Base-by-base conservation (phyloP, 2,113 vertebrate species). In the Pelusios castaneus region DNA sequence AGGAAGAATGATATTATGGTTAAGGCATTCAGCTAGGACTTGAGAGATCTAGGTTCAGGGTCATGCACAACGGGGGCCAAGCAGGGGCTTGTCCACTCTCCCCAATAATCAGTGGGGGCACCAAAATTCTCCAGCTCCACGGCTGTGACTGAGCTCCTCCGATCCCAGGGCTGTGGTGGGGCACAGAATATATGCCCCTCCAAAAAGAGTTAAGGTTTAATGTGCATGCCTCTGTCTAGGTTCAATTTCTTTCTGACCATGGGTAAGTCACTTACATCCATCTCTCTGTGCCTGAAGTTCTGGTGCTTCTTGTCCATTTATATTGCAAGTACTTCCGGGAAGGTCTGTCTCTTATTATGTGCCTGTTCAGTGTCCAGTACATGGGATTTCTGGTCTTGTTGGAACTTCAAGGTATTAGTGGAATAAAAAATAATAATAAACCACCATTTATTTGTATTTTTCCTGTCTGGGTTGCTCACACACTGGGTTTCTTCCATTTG, bases 381-480 rank as follows among this genome's bases (percentile, higher is more conserved):
- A 81, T 27, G 2, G 6, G 34, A 19, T 52, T 2, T 58, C 54
- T 45, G 31, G 5, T 75, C 89, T 52, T 75, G 47, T 27, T 3
- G 75, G 51, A 51, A 89, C 85, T 67, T 86, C 31, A 47, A 91
- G 19, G 7, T 80, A 10, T 9, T 38, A 8, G 10, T 87, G 2
- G 84, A 89, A 78, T 34, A 9, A 43, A 27, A 79, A 73, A 5
- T 58, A 51, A 17, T 14, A 76, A 49, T 29, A n/a, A 77, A 11
- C 8, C 16, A 45, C 31, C 63, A 54, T 91, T 92, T 95, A 79
- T n/a, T 79, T 45, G 22, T 80, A 51, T 70, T 76, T 89, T 80
- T 93, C 84, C 25, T 84, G 10, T 34, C 83, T 95, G 17, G 8
- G 85, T 84, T 93, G 89, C 89, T 86, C n/a, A 84, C 10, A 82